Percentiles rank a stretch among this genome's conserved stretches.
phyloP scores from a whole-genome alignment of 2,888 invertebrate genomes.

The Cremastinae sp. region DNA sequence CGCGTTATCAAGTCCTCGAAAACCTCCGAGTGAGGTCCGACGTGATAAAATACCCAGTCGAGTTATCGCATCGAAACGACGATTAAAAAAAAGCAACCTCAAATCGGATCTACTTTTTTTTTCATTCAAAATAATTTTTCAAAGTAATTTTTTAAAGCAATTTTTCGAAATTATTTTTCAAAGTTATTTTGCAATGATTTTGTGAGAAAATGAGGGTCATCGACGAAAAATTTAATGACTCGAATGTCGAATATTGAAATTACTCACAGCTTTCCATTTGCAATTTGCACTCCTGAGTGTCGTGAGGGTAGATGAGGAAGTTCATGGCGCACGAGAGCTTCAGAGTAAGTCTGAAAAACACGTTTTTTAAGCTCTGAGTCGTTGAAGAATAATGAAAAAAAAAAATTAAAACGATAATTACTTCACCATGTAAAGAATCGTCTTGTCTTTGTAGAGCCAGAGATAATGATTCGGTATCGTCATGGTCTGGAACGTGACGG shows the following conservation, averaged over 20 bases:
- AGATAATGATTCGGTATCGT: conserved; percentile 96
- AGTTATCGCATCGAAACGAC: conserved; percentile 40
- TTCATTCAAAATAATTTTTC: too few species aligned
- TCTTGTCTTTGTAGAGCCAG: conserved; percentile 94
- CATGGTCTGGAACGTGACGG: conserved; percentile 96
- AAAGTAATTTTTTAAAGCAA: too few species aligned
- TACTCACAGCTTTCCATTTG: conserved; percentile 97
- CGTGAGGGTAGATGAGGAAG: conserved; percentile 96
- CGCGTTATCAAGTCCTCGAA: conserved; percentile 58
- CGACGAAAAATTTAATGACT: too few species aligned
- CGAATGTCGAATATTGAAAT: not conserved
- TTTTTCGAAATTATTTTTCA: too few species aligned
- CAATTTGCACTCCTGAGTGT: conserved; percentile 95
- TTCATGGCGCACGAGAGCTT: conserved; percentile 96
- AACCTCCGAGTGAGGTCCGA: conserved; percentile 37
- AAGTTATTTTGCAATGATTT: too few species aligned
- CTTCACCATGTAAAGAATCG: conserved; percentile 94
- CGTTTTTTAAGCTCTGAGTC: too few species aligned
- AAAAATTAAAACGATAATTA: conserved; percentile 71
- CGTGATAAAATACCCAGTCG: conserved; percentile 39
- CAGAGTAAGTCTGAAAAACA: conserved; percentile 85
- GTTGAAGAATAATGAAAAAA: too few species aligned
- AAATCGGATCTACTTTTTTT: not conserved
- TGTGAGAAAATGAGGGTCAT: too few species aligned
- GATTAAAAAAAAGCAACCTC: conserved; percentile 35